Percentiles rank a stretch among this genome's conserved stretches.
Evolutionary conservation across 1,140 invertebrate species (phyloP).

Genomic region (Danaus plexippus): DNA sequence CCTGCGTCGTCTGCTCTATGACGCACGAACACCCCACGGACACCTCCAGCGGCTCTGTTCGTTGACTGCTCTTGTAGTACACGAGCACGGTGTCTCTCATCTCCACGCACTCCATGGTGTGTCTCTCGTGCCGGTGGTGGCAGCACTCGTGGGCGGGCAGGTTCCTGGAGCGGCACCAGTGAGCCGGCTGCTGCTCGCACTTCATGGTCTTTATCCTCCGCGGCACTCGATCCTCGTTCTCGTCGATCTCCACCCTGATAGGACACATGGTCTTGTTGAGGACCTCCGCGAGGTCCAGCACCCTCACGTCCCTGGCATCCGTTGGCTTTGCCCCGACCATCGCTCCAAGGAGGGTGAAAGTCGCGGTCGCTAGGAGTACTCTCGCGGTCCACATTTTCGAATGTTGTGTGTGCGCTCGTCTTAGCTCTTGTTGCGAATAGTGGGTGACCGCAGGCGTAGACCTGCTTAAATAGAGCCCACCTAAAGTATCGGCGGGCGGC

Average conservation of each 20-base stretch:
- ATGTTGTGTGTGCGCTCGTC: slow-evolving; percentile 28
- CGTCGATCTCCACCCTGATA: slow-evolving; percentile 37
- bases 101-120: slow-evolving; percentile 46
- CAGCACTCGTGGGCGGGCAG: slow-evolving; percentile 43
- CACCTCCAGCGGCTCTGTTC: slow-evolving; percentile 27
- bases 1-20: slow-evolving; percentile 26
- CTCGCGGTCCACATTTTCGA: slow-evolving; percentile 7
- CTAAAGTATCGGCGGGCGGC: slow-evolving; percentile 7
- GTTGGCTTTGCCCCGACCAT: slow-evolving; percentile 10
- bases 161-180: slow-evolving; percentile 33
- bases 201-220: slow-evolving; percentile 48
- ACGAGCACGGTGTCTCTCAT: slow-evolving; percentile 49
- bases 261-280: slow-evolving; percentile 52
- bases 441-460: slow-evolving; percentile 20
- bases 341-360: slow-evolving; percentile 9
- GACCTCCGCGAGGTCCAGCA: slow-evolving; percentile 31
- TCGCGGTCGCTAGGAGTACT: slow-evolving; percentile 2
- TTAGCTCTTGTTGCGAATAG: slow-evolving; percentile 36
- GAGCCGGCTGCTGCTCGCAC: slow-evolving; percentile 34
- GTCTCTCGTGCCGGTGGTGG: slow-evolving; percentile 28
- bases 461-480: slow-evolving; percentile 16
- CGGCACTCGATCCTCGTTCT: slow-evolving; percentile 39
- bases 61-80: slow-evolving; percentile 27
- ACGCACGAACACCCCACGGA: slow-evolving; percentile 54
- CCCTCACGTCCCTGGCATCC: slow-evolving; percentile 15